Evolutionary conservation across 2,797 vertebrate species (phyloP).

Genomic region (Crocidura indochinensis): DNA sequence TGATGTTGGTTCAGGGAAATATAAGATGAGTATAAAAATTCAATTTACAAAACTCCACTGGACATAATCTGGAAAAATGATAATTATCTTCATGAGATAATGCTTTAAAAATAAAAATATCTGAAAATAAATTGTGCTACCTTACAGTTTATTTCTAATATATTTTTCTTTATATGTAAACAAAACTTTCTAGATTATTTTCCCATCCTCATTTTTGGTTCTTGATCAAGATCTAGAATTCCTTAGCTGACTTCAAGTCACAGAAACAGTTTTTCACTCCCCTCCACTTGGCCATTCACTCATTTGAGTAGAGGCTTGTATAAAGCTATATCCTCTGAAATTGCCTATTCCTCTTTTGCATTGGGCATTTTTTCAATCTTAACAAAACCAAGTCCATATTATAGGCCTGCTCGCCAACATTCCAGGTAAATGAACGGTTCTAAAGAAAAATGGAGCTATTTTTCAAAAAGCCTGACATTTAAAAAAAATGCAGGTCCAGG

Average conservation of each 20-base stretch:
- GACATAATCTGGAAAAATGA: not conserved
- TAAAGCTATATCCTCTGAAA: slow-evolving; percentile 88
- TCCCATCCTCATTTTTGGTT: slow-evolving; percentile 53
- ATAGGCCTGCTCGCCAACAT: slow-evolving; percentile 91
- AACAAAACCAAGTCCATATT: slow-evolving; percentile 91
- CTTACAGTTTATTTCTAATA: slow-evolving; percentile 39
- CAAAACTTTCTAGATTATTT: slow-evolving; percentile 68
- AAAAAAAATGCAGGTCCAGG: slow-evolving; percentile 90
- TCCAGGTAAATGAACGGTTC: slow-evolving; percentile 92
- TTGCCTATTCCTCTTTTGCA: slow-evolving; percentile 87
- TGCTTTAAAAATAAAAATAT: not conserved
- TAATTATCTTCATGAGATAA: slow-evolving; percentile 23
- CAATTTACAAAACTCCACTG: not conserved
- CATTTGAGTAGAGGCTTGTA: slow-evolving; percentile 83
- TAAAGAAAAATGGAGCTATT: slow-evolving; percentile 91
- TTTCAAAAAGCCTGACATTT: slow-evolving; percentile 92
- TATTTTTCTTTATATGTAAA: slow-evolving; percentile 38
- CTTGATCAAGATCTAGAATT: slow-evolving; percentile 74
- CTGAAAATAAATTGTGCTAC: not conserved
- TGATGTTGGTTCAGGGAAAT: not conserved
- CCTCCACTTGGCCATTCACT: slow-evolving; percentile 69
- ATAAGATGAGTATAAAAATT: not conserved
- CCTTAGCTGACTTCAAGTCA: slow-evolving; percentile 70
- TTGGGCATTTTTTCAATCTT: slow-evolving; percentile 90
- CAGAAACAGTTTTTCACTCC: slow-evolving; percentile 73